Evolutionary conservation across 2,888 invertebrate species (phyloP), one percentile per base, ranked within the genome.

Genomic region (Xestoiulus laeticollis): DNA sequence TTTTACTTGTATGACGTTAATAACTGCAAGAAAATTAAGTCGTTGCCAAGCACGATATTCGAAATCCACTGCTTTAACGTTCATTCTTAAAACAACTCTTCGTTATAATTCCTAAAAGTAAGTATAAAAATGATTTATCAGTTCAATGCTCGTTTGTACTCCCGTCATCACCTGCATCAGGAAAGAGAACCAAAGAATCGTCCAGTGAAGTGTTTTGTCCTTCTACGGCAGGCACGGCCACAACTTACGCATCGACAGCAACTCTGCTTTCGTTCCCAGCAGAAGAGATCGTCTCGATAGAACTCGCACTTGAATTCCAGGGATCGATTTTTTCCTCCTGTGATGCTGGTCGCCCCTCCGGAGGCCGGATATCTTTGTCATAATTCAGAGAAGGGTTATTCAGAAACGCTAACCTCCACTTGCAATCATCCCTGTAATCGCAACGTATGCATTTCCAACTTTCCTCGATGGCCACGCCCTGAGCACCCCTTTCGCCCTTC

Each of bases 401-500:
- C 4, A 44, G 0, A 19, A 87, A 6, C 22, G 16, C 38, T 3
- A 0, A n/a, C 30, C 32, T 33, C 87, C 87, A 87, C 3, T 10
- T 48, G 87, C 87, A 87, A 2, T 32, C 38, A 1, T 22, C 44
- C 22, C 19, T 38, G 44, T 87, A 87, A 30, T 32, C 33, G 30
- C 87, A 87, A 2, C 26, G 30, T 16, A 38, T 30, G 44, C 87
- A 87, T 30, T 87, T 87, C 87, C 84, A 87, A 4, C 30, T 14
- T 6, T 87, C 87, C 44, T 87, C 84, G 83, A 87, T 87, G 43
- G 82, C 83, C 1, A 87, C 87, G 10, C 84, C 87, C 5, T 5
- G 16, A 22, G 59, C 38, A 3, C 22, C 43, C 59, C 87, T 82
- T n/a, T 87, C 43, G 26, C 87, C 87, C 26, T 87, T 87, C 87